Evolutionary conservation across 2,888 invertebrate genomes (phyloP).

Genomic region (Eupithecia insigniata): DNA sequence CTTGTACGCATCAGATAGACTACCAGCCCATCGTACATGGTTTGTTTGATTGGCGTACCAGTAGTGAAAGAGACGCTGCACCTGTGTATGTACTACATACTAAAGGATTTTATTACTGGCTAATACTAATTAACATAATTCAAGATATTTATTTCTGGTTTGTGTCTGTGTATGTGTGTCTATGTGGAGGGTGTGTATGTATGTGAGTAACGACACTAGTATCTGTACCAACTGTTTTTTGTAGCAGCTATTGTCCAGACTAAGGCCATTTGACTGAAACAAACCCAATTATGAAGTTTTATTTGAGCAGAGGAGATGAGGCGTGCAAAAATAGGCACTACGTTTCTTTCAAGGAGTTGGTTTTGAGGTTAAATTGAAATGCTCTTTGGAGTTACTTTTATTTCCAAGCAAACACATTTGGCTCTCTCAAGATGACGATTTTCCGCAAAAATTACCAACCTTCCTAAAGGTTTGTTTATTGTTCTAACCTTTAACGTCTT

Average conservation of each 20-base stretch:
- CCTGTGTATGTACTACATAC: no score
- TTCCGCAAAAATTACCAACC: background rate
- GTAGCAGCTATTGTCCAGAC: slow-evolving; percentile 34
- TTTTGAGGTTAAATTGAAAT: slow-evolving; percentile 35
- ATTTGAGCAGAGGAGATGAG: slow-evolving; percentile 54
- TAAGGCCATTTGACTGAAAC: slow-evolving; percentile 58
- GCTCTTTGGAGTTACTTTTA: slow-evolving; percentile 17
- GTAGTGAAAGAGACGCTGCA: no score
- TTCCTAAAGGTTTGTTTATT: slow-evolving; percentile 9
- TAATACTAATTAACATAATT: no score
- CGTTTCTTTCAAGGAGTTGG: slow-evolving; percentile 43
- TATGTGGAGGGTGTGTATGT: no score
- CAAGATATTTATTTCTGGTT: no score
- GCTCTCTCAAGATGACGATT: background rate
- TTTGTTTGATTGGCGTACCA: no score
- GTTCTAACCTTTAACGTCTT: slow-evolving; percentile 6
- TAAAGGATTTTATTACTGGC: no score
- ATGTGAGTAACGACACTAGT: background rate
- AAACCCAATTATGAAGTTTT: slow-evolving; percentile 63
- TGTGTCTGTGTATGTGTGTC: no score
- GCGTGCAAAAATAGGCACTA: slow-evolving; percentile 43
- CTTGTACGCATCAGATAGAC: no score
- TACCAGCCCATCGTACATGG: no score
- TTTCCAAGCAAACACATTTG: slow-evolving; percentile 5
- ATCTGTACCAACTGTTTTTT: slow-evolving; percentile 11